A percentile compares a stretch with the other conserved stretches of the same genome.
Evolutionary conservation across 1,140 invertebrate species (phyloP).

Genomic region (Drosophila nannoptera): DNA sequence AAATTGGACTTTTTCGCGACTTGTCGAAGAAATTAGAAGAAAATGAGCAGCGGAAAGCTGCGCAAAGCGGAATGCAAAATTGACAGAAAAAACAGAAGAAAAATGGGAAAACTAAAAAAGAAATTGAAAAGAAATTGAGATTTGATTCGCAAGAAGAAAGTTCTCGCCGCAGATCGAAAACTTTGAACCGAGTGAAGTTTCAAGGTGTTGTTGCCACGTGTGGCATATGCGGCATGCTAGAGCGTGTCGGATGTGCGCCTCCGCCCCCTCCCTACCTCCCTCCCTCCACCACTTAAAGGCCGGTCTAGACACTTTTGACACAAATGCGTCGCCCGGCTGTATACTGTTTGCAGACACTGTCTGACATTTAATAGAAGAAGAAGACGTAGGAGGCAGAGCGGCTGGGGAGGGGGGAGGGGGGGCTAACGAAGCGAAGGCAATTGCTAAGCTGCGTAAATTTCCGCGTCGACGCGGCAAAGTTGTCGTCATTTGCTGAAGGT

Average conservation of each 20-base stretch:
- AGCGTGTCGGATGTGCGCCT: constrained; percentile 7
- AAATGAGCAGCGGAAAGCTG: too few relatives aligned
- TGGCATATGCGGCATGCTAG: constrained; percentile 44
- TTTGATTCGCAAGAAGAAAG: not conserved
- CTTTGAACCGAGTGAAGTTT: constrained; percentile 54
- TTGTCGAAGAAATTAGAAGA: not conserved
- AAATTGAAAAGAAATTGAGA: not conserved
- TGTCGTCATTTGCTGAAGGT: constrained; percentile 36
- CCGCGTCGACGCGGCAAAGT: constrained; percentile 36
- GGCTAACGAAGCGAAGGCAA: constrained; percentile 50
- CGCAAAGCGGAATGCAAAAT: too few relatives aligned
- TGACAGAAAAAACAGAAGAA: too few relatives aligned
- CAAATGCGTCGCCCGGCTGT: constrained; percentile 56
- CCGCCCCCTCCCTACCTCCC: constrained; percentile 23
- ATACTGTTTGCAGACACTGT: constrained; percentile 48
- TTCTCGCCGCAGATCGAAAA: not conserved
- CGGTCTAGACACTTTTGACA: constrained; percentile 76
- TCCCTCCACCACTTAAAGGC: constrained; percentile 33
- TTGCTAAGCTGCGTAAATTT: constrained; percentile 75
- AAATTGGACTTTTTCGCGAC: constrained; percentile 53
- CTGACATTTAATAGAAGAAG: constrained; percentile 57
- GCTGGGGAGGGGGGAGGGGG: too few relatives aligned
- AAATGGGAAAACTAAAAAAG: not conserved
- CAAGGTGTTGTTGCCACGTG: constrained; percentile 58
- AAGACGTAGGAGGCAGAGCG: too few relatives aligned